Evolutionary conservation across 2,113 vertebrate genomes (phyloP).

Genomic region (Trochalopteron elliotii): DNA sequence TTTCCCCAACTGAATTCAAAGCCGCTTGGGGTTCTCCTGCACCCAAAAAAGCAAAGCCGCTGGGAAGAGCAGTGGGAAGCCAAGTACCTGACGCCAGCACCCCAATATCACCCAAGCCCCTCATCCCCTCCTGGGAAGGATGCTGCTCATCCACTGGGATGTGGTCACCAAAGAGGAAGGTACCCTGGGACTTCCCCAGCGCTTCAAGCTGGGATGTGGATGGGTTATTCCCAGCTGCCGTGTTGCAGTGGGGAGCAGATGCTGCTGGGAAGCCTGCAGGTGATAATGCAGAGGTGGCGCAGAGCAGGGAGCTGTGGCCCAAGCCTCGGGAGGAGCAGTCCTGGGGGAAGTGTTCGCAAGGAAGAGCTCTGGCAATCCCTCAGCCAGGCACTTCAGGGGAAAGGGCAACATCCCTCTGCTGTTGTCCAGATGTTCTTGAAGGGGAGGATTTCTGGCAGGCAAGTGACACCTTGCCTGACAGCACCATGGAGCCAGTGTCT

Average conservation of each 20-base stretch:
- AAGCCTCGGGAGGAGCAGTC: accelerated
- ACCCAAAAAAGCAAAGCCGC: neutral
- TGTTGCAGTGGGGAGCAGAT: neutral
- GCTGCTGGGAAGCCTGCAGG: neutral
- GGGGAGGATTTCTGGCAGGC: neutral
- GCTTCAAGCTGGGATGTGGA: neutral
- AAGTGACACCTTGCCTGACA: neutral
- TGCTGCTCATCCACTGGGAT: neutral
- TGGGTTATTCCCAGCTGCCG: neutral
- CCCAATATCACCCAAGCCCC: accelerated
- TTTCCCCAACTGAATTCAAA: neutral
- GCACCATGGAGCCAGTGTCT: neutral
- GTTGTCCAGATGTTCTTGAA: neutral
- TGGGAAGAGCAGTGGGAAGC: neutral
- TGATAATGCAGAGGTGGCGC: accelerated
- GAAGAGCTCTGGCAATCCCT: neutral
- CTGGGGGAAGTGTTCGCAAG: neutral
- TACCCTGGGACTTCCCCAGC: neutral
- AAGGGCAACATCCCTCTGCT: neutral
- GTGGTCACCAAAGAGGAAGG: neutral
- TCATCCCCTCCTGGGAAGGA: neutral
- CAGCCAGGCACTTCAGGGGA: neutral
- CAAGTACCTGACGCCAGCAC: neutral
- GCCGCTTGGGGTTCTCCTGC: neutral
- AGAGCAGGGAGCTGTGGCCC: neutral